Evolutionary conservation across 2,797 vertebrate genomes (phyloP).

Genomic region (Pygocentrus nattereri): DNA sequence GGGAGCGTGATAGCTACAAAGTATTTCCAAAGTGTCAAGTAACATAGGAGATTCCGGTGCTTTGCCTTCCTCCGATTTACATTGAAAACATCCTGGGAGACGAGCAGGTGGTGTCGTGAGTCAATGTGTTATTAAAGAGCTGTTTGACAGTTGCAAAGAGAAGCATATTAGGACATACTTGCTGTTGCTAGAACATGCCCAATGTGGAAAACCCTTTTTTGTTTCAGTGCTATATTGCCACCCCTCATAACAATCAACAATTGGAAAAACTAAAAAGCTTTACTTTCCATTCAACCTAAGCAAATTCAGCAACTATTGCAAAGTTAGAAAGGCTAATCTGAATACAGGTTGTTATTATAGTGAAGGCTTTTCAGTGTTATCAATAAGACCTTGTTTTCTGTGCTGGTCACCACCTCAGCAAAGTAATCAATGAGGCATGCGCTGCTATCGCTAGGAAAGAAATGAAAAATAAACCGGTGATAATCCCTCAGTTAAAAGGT

Average conservation of each 20-base stretch:
- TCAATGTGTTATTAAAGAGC: constrained; percentile 38
- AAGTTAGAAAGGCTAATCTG: constrained; percentile 30
- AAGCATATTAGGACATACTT: constrained; percentile 11
- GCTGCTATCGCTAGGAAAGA: constrained; percentile 95
- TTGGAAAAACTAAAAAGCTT: not conserved
- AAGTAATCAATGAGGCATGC: constrained; percentile 99
- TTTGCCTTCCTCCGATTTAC: constrained; percentile 12
- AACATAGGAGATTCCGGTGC: constrained; percentile 42
- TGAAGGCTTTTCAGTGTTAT: constrained; percentile 85
- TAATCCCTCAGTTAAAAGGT: constrained; percentile 99
- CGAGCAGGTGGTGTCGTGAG: constrained; percentile 35
- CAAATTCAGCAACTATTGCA: not conserved
- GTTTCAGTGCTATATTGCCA: not conserved
- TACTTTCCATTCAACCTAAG: constrained; percentile 32
- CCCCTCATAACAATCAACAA: constrained; percentile 24
- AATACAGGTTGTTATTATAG: constrained; percentile 44
- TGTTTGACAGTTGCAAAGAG: constrained; percentile 6
- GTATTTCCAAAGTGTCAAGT: constrained; percentile 42
- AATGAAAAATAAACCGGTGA: constrained; percentile 99
- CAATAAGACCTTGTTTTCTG: constrained; percentile 95
- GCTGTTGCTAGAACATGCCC: constrained; percentile 1
- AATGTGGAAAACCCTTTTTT: not conserved
- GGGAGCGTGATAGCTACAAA: constrained; percentile 30
- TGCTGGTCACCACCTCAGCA: constrained; percentile 96
- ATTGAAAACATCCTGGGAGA: constrained; percentile 35